These are phyloP conservation scores for Zoanthus sociatus DNA, from an alignment of 92 coral and sea anemone species.

Conservation along the genomic window DNA sequence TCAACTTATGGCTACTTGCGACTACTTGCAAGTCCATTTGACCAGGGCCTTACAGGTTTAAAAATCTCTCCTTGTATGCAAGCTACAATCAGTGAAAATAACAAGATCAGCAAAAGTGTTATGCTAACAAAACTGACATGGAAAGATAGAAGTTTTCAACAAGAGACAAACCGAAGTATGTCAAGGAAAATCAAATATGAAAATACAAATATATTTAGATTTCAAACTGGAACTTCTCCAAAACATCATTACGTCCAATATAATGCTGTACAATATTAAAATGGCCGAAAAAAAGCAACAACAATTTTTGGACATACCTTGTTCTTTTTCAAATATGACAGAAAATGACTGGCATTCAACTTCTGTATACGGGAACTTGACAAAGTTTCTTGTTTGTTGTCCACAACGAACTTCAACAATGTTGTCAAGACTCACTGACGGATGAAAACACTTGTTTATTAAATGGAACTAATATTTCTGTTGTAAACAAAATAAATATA, in stretches of 20 bases:
- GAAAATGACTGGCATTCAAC: conserved; percentile 92
- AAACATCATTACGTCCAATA: too few relatives aligned
- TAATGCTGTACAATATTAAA: background rate
- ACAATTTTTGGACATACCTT: conserved; percentile 54
- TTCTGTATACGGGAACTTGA: conserved; percentile 87
- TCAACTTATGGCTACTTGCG: too few relatives aligned
- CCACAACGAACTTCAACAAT: conserved; percentile 93
- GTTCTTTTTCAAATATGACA: conserved; percentile 87
- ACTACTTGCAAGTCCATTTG: too few relatives aligned
- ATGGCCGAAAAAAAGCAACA: background rate
- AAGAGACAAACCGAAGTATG: background rate
- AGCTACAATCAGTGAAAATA: too few relatives aligned
- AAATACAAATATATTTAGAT: too few relatives aligned
- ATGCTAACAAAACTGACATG: too few relatives aligned
- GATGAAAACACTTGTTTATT: background rate
- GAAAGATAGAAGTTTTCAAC: too few relatives aligned
- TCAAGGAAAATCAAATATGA: too few relatives aligned
- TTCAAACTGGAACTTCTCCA: too few relatives aligned
- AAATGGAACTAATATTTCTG: background rate
- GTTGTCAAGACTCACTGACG: conserved; percentile 75
- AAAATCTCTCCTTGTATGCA: too few relatives aligned
- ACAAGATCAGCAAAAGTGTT: too few relatives aligned
- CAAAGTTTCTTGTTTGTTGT: conserved; percentile 86
- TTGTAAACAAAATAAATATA: background rate
- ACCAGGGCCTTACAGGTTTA: too few relatives aligned